Conservation (phyloP, 2,888 invertebrate genomes). For the Orthosia incerta region DNA sequence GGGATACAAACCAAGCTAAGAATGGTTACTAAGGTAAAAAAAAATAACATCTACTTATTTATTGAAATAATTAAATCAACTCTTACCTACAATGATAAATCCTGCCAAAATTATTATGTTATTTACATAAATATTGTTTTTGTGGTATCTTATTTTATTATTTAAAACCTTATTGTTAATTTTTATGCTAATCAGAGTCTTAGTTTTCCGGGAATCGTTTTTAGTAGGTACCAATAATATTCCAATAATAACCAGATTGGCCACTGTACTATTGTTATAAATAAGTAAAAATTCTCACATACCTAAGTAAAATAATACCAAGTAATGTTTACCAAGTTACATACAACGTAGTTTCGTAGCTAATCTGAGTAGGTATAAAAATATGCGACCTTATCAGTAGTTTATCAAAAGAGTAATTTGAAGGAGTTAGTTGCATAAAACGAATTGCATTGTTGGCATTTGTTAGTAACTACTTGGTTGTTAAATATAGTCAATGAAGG, state of each 20-base stretch:
- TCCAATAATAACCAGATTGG: background rate
- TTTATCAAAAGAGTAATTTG: constrained; percentile 53
- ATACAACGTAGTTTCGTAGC: constrained; percentile 30
- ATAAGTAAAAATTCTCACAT: background rate
- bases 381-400: constrained; percentile 55
- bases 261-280: background rate
- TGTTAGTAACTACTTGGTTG: constrained; percentile 23
- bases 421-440: constrained; percentile 46
- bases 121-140: too few species aligned
- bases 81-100: too few species aligned
- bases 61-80: too few species aligned
- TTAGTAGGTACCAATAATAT: background rate
- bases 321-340: constrained; percentile 36
- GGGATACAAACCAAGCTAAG: background rate
- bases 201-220: background rate
- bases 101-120: too few species aligned
- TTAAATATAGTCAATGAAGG: constrained; percentile 6
- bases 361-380: constrained; percentile 50
- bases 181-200: background rate
- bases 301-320: constrained; percentile 11
- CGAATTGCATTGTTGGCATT: constrained; percentile 36
- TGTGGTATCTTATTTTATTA: too few species aligned
- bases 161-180: background rate
- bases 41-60: too few species aligned
- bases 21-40: too few species aligned